These are phyloP conservation scores for Sphinx pinastri DNA, from an alignment of 2,888 invertebrate species.

Conservation along the genomic window DNA sequence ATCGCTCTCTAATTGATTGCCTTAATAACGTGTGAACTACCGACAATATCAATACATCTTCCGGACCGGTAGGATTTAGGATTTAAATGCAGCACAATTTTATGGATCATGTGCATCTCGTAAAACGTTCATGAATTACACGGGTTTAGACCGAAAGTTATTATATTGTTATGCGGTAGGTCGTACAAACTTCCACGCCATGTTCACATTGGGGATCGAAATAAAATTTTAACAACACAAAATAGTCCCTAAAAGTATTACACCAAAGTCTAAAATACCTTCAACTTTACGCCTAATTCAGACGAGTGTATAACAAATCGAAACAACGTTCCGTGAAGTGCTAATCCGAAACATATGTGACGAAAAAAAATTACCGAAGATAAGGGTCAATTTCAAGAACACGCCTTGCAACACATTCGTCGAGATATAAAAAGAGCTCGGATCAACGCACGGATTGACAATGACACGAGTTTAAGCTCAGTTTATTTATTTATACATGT, in stretches of 20 bases:
- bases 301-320: constrained; percentile 50
- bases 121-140: constrained; percentile 71
- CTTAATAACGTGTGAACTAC: constrained; percentile 16
- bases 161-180: constrained; percentile 76
- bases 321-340: constrained; percentile 74
- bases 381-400: constrained; percentile 81
- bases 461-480: constrained; percentile 79
- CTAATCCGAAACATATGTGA: constrained; percentile 81
- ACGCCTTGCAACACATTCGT: constrained; percentile 66
- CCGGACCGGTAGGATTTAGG: constrained; percentile 35
- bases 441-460: constrained; percentile 76
- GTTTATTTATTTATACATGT: constrained; percentile 82
- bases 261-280: constrained; percentile 33
- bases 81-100: constrained; percentile 52
- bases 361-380: constrained; percentile 73
- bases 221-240: constrained; percentile 37
- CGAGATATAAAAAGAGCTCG: constrained; percentile 74
- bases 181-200: constrained; percentile 52
- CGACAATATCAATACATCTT: constrained; percentile 17
- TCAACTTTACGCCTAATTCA: background rate
- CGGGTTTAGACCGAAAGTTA: constrained; percentile 72
- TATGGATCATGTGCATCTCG: constrained; percentile 64
- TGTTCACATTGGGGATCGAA: constrained; percentile 35
- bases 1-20: constrained; percentile 12
- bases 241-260: constrained; percentile 38